phyloP scores from a whole-genome alignment of 2,888 invertebrate species.

The Ceraclea dissimilis region DNA sequence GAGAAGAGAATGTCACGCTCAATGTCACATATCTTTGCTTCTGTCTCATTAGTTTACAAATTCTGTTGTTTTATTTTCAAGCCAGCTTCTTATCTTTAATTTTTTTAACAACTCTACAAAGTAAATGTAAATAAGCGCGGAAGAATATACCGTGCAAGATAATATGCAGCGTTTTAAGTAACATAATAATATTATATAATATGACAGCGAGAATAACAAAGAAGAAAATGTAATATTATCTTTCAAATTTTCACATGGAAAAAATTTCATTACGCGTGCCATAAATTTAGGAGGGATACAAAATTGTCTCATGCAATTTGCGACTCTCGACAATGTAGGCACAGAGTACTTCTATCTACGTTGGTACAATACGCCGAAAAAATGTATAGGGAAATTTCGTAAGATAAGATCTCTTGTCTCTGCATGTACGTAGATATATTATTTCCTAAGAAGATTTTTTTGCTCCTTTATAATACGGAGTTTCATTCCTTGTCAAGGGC shows the following conservation, averaged over 20 bases:
- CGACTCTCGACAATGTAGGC: background rate
- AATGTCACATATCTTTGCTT: too few species aligned
- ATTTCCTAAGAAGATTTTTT: background rate
- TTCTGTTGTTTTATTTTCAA: too few species aligned
- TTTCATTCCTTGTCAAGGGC: background rate
- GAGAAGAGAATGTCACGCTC: too few species aligned
- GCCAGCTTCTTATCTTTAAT: too few species aligned
- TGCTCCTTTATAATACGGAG: background rate
- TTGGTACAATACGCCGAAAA: background rate
- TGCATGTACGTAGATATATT: background rate
- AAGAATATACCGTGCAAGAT: too few species aligned
- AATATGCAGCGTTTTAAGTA: too few species aligned
- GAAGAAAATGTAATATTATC: background rate
- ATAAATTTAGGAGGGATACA: constrained; percentile 1
- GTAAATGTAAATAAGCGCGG: too few species aligned
- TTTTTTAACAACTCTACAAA: too few species aligned
- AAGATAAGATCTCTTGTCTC: background rate
- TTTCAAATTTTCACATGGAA: background rate
- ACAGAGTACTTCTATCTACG: background rate
- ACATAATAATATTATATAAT: too few species aligned
- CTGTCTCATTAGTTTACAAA: too few species aligned
- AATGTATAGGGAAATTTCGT: background rate
- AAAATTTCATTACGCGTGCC: background rate
- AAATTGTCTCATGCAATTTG: background rate
- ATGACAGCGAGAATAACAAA: background rate